Percentiles rank a stretch among this genome's conserved stretches.
Evolutionary conservation across 1,140 invertebrate genomes (phyloP).

Genomic region (Anoplophora glabripennis): DNA sequence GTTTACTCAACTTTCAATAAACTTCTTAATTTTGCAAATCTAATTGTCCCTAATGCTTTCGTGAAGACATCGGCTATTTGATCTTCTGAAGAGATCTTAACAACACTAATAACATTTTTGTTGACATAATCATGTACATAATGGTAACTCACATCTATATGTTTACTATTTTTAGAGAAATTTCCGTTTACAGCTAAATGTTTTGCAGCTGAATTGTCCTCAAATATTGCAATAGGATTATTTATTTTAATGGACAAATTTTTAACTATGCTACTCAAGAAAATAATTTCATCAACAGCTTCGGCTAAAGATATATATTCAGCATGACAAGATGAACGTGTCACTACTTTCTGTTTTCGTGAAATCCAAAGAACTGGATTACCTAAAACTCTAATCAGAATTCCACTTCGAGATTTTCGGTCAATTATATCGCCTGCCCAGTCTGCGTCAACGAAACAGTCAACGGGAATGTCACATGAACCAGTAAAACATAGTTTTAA

Average conservation of each 20-base stretch:
- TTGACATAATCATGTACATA: no score
- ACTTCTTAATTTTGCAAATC: slow-evolving; percentile 7
- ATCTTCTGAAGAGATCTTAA: slow-evolving; percentile 11
- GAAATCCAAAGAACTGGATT: slow-evolving; percentile 44
- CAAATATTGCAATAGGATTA: slow-evolving; percentile 5
- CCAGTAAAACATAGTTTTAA: slow-evolving; percentile 43
- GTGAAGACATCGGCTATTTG: slow-evolving; percentile 13
- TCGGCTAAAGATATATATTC: slow-evolving; percentile 45
- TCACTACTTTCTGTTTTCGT: slow-evolving; percentile 40
- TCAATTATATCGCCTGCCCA: slow-evolving; percentile 45
- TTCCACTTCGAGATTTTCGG: slow-evolving; percentile 46
- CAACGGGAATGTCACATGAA: slow-evolving; percentile 34
- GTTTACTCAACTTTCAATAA: no score
- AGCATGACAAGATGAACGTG: slow-evolving; percentile 39
- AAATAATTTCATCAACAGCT: slow-evolving; percentile 7
- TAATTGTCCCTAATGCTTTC: slow-evolving; percentile 8
- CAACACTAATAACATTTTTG: background rate
- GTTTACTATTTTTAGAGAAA: no score
- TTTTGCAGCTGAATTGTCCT: slow-evolving; percentile 14
- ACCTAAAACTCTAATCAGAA: slow-evolving; percentile 40
- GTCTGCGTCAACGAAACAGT: slow-evolving; percentile 46
- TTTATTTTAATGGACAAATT: slow-evolving; percentile 4
- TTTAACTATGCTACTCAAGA: slow-evolving; percentile 7
- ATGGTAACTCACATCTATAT: no score
- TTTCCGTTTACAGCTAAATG: background rate